Base-by-base conservation (phyloP, 2,113 vertebrate genomes). In the Petrocephalus zakoni region DNA sequence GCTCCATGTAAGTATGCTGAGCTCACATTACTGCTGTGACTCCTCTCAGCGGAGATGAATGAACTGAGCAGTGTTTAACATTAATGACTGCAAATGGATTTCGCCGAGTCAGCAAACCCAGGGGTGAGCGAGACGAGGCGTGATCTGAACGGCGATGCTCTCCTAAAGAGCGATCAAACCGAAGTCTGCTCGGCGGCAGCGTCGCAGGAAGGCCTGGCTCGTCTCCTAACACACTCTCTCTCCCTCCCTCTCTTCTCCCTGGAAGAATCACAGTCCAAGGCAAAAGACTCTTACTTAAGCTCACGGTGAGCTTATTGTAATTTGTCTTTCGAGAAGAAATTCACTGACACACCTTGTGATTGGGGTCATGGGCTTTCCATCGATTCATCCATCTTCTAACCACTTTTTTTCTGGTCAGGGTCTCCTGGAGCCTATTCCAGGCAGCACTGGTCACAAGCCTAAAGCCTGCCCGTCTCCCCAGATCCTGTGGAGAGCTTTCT, bases 21-120 rank as follows among this genome's bases (percentile, higher is more conserved):
- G n/a, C 82, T 85, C 22, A n/a, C 29, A 29, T 86, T 29, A 37
- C 29, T 56, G 82, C 25, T 58, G 52, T 25, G 52, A 56, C 85
- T 86, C 52, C n/a, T 21, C 56, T 58, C 85, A 86, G 37, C 21
- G 51, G 85, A 56, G 84, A 34, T 56, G 49, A 55, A 86, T 55
- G 25, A 86, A 52, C 17, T 42, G 52, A 19, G 34, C 7, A 8
- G 17, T 56, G 52, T 58, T 86, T 86, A 34, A 86, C 34, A 34
- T 86, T 53, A 85, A 86, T 86, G 85, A 37, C 37, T 86, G 51
- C 51, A 21, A 85, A 55, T 34, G 29, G 13, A 86, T 86, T 86
- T 25, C 3, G 51, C 51, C 0, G 53, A 86, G 51, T 56, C 85
- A 37, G 85, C 52, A 37, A 37, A 55, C 34, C 29, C 51, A 0